Conservation (phyloP, 2,113 vertebrate genomes). For the Vimba vimba region DNA sequence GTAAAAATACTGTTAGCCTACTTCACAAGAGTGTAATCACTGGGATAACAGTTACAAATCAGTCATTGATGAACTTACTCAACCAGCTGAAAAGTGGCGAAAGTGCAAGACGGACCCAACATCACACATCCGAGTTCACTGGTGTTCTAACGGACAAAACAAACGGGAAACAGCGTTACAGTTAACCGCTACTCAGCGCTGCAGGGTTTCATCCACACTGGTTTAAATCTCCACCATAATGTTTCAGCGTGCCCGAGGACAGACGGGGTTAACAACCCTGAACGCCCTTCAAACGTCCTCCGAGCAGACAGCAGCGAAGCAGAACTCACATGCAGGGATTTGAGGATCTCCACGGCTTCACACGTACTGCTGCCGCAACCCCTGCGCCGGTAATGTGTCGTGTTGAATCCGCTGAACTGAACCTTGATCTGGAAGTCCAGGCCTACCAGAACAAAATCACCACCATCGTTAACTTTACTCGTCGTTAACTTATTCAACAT, state of each 20-base stretch:
- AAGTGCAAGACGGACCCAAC: conserved; percentile 91
- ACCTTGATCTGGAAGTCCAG: conserved; percentile 72
- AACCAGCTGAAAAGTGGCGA: conserved; percentile 90
- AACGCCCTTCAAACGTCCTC: not conserved
- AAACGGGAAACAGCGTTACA: not conserved
- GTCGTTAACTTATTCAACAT: not conserved
- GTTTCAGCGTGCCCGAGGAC: not conserved
- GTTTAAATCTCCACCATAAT: not conserved
- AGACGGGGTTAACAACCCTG: not conserved
- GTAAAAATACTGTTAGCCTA: no score
- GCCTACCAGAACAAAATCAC: conserved; percentile 37
- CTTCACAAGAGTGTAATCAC: no score
- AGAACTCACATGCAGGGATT: conserved; percentile 80
- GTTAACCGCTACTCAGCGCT: not conserved
- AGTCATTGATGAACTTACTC: conserved; percentile 82
- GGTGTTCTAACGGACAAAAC: conserved; percentile 66
- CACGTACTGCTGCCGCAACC: conserved; percentile 91
- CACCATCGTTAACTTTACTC: not conserved
- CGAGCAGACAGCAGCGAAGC: no score
- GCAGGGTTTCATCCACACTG: not conserved
- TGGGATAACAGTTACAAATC: not conserved
- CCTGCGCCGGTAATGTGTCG: conserved; percentile 76
- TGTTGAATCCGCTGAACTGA: conserved; percentile 73
- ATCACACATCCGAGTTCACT: conserved; percentile 82
- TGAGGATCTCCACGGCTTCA: conserved; percentile 89